Conservation (phyloP, 2,888 invertebrate genomes). For the Phyllotreta striolata region DNA sequence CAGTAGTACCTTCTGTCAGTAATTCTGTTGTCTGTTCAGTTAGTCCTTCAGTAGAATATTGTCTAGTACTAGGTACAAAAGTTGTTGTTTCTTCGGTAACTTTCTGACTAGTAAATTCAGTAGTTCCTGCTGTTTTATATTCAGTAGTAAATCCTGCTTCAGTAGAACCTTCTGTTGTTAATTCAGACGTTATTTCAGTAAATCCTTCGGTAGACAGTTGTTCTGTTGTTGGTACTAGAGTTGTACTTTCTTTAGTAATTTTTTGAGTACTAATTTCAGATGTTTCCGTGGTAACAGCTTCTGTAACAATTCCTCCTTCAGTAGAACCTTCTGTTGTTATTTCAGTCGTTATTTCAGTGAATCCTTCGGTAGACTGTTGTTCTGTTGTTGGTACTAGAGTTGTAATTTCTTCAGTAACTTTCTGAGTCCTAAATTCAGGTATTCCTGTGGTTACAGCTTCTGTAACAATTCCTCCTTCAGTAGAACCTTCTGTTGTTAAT, state of each 20-base stretch:
- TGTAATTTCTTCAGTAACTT: constrained; percentile 17
- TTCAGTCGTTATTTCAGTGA: constrained; percentile 15
- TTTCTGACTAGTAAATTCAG: no score
- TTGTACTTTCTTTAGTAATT: no score
- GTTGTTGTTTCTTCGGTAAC: no score
- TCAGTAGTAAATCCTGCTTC: constrained; percentile 2
- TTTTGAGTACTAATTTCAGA: no score
- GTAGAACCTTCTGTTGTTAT: constrained; percentile 1
- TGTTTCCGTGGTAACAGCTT: no score
- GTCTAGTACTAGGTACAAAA: no score
- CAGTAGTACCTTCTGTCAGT: no score
- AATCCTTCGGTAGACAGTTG: constrained; percentile 4
- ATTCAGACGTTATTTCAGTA: constrained; percentile 1
- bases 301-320: constrained; percentile 5
- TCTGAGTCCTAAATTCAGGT: constrained; percentile 24
- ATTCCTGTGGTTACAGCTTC: constrained; percentile 21
- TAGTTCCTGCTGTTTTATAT: no score
- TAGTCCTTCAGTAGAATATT: no score
- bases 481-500: not conserved
- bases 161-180: constrained; percentile 7
- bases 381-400: not conserved
- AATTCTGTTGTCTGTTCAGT: no score
- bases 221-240: no score
- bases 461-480: not conserved
- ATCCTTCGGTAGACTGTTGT: constrained; percentile 14